These are phyloP conservation scores for Heliconius nattereri DNA, from an alignment of 1,140 invertebrate genomes.

Conservation along the genomic window DNA sequence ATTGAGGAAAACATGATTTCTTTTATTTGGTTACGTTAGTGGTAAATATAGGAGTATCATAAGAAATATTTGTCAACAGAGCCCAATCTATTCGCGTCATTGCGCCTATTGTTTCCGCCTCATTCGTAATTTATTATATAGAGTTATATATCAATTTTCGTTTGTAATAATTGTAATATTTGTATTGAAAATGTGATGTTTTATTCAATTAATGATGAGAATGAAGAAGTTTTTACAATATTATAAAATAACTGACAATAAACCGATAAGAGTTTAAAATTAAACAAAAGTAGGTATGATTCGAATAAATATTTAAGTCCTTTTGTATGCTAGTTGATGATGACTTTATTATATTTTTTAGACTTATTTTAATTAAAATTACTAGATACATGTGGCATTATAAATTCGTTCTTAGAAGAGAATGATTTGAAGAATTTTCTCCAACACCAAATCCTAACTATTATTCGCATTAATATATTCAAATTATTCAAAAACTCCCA, in stretches of 20 bases:
- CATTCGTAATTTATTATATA: neutral
- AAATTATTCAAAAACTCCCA: conserved; percentile 22
- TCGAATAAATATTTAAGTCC: too few species aligned
- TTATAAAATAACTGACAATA: too few species aligned
- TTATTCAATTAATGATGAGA: neutral
- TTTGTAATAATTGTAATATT: neutral
- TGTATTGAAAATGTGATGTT: neutral
- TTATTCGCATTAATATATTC: conserved; percentile 12
- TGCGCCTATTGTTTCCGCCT: conserved; percentile 4
- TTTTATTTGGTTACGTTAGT: neutral
- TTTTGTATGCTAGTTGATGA: too few species aligned
- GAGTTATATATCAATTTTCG: neutral
- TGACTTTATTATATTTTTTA: too few species aligned
- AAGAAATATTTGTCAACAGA: conserved; percentile 15
- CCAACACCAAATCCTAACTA: neutral
- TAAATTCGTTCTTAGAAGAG: too few species aligned
- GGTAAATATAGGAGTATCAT: neutral
- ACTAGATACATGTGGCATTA: too few species aligned
- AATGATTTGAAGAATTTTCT: neutral
- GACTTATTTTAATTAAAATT: too few species aligned
- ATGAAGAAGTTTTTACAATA: neutral
- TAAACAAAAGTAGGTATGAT: too few species aligned
- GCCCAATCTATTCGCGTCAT: conserved; percentile 15
- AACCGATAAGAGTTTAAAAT: too few species aligned
- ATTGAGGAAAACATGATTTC: neutral